Evolutionary conservation across 2,888 invertebrate species (phyloP), one percentile per base, ranked within the genome.

Genomic region (Belgica antarctica): DNA sequence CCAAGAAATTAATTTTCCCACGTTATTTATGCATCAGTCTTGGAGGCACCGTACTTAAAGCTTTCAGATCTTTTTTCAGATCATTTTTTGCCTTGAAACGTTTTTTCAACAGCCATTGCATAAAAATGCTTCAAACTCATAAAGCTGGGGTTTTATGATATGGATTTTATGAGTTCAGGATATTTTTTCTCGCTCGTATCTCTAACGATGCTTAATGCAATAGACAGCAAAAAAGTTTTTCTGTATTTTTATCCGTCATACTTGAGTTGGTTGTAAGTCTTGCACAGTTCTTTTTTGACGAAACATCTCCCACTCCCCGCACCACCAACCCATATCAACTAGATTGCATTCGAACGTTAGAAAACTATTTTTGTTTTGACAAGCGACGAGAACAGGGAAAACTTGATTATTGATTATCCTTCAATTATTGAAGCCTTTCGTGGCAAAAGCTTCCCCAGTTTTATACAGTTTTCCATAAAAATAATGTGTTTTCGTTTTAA

Each of bases 361-460:
- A 52, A 46, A 52, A 22, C 17, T 3, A 52, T 52, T 22, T 52
- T 52, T 52, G 52, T 52, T 52, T 52, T 52, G 52, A 52, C 52
- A 52, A 19, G 17, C 52, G 52, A 52, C 22, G 22, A 52, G 17
- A 7, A 10, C 15, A 46, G 46, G 4, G 46, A 62, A 36, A 22
- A 22, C 22, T 25, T 25, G n/a, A 19, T 31, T 68, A 68, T 68
- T 57, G 68, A 68, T 68, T 68, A 68, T 31, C 68, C 19, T 57
- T 68, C 68, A 68, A 68, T 65, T 47, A 65, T 65, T 47, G 47
- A 62, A 62, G 36, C 62, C 63, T 47, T 59, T 12, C 24, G 27
- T 19, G 24, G 19, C 3, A 17, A 66, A 66, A 47, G 47, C 28
- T 47, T 66, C 47, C 28, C 28, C 15, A 19, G n/a, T 47, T 46